These are phyloP conservation scores for Amblyornis subalaris DNA, from an alignment of 2,113 vertebrate species.

Conservation along the genomic window DNA sequence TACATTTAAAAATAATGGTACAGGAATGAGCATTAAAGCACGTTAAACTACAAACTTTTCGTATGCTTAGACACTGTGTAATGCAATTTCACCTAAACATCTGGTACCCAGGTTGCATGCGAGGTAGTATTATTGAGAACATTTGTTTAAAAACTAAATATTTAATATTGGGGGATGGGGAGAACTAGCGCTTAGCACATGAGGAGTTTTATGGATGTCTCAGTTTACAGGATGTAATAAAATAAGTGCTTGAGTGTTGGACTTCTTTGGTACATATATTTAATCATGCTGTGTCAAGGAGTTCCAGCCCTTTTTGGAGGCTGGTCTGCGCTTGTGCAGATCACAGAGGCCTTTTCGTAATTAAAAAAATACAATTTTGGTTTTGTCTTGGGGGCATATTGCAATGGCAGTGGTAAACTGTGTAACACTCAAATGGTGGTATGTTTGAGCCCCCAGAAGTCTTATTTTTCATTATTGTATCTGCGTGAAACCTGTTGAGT, in stretches of 20 bases:
- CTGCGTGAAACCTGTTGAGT: conserved; percentile 58
- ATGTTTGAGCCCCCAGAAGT: conserved; percentile 16
- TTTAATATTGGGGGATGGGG: conserved; percentile 58
- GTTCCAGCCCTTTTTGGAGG: conserved; percentile 21
- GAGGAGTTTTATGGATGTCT: conserved; percentile 66
- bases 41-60: conserved; percentile 58
- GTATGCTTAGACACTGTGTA: conserved; percentile 50
- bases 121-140: conserved; percentile 66
- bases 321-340: conserved; percentile 32
- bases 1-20: conserved; percentile 55
- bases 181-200: conserved; percentile 53
- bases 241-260: conserved; percentile 61
- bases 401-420: background rate
- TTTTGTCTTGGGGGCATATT: conserved; percentile 36
- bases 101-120: conserved; percentile 70
- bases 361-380: conserved; percentile 54
- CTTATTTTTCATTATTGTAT: conserved; percentile 62
- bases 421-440: conserved; percentile 1
- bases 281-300: conserved; percentile 54
- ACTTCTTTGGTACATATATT: conserved; percentile 66
- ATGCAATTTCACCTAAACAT: conserved; percentile 67
- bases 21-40: conserved; percentile 63
- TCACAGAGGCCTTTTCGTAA: conserved; percentile 34
- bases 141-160: conserved; percentile 71
- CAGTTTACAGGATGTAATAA: conserved; percentile 71